Evolutionary conservation across 2,888 invertebrate species (phyloP).

Genomic region (Xanthia togata): DNA sequence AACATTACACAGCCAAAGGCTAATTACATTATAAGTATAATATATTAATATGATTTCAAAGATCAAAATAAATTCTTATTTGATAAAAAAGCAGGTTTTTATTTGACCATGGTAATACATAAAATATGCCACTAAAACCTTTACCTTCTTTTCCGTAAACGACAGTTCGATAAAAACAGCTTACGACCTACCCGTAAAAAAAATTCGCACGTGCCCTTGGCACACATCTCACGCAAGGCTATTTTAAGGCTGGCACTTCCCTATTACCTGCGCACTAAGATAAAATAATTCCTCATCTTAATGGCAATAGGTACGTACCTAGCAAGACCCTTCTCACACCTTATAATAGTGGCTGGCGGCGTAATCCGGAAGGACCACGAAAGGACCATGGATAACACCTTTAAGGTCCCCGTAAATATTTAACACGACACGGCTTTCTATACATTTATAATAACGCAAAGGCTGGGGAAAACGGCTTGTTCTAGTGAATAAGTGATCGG

Average conservation of each 20-base stretch:
- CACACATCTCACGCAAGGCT: slow-evolving; percentile 10
- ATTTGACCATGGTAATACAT: neutral
- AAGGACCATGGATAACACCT: slow-evolving; percentile 64
- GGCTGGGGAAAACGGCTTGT: slow-evolving; percentile 45
- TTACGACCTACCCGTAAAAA: neutral
- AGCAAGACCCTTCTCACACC: slow-evolving; percentile 62
- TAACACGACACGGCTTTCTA: slow-evolving; percentile 60
- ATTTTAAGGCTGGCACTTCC: slow-evolving; percentile 9
- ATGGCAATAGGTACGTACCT: slow-evolving; percentile 34
- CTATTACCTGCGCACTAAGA: slow-evolving; percentile 35
- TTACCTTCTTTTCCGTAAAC: neutral
- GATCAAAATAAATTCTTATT: neutral
- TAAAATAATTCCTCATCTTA: slow-evolving; percentile 51
- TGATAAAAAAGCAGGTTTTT: neutral
- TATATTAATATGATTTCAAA: neutral
- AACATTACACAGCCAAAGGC: too few relatives aligned
- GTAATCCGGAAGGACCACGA: slow-evolving; percentile 60
- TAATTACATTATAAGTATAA: too few relatives aligned
- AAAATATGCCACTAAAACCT: neutral
- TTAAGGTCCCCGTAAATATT: slow-evolving; percentile 63
- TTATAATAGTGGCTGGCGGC: slow-evolving; percentile 53
- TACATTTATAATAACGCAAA: slow-evolving; percentile 60
- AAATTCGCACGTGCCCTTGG: neutral
- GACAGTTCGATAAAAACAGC: neutral
- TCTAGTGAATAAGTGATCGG: slow-evolving; percentile 63